Conservation (phyloP, 2,797 vertebrate species). For the Lithobates pipiens region DNA sequence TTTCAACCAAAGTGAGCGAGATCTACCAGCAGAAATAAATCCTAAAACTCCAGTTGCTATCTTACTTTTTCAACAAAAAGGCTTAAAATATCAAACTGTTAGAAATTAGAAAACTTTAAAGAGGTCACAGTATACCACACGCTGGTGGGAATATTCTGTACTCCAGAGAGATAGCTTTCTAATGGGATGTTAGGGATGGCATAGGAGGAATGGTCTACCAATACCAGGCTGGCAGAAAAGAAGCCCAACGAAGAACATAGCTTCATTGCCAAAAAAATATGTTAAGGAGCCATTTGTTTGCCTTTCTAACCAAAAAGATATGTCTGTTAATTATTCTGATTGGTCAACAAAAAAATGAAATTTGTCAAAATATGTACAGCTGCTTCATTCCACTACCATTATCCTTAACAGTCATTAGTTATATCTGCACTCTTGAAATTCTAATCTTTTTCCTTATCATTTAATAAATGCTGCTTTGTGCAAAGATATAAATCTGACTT, state of each 20-base stretch:
- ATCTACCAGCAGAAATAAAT: constrained; percentile 68
- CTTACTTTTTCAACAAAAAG: background rate
- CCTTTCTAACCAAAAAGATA: too few species aligned
- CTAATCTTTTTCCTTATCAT: background rate
- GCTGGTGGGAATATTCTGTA: background rate
- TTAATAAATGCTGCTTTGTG: constrained; percentile 35
- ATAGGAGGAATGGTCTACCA: too few species aligned
- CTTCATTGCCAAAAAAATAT: background rate
- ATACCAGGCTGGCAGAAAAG: too few species aligned
- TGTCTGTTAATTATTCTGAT: too few species aligned
- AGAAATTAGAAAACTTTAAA: constrained; percentile 2
- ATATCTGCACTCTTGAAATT: background rate
- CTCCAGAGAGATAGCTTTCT: too few species aligned
- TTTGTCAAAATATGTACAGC: too few species aligned
- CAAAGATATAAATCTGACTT: constrained; percentile 8
- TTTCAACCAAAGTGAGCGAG: constrained; percentile 77
- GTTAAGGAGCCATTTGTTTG: too few species aligned
- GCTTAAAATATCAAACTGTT: background rate
- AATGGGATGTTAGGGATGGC: too few species aligned
- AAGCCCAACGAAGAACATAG: background rate
- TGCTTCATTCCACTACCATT: too few species aligned
- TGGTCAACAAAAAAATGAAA: too few species aligned
- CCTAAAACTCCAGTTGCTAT: background rate
- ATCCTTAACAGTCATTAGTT: too few species aligned
- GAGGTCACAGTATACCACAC: background rate